phyloP scores from a whole-genome alignment of 1,140 invertebrate species.

The honey bee (Apis mellifera) region Amel_HAv3.1 CM009931.2:12326501-12327000 shows the following conservation, averaged over 20 bases:
- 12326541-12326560: conserved; percentile 4
- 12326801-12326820: background rate
- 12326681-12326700: conserved; percentile 59
- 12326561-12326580: conserved; percentile 1
- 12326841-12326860: background rate
- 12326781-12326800: conserved; percentile 8
- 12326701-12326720: background rate
- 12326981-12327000: background rate
- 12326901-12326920: too few relatives aligned
- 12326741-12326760: background rate
- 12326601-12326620: conserved; percentile 43
- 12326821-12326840: background rate
- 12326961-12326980: background rate
- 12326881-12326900: background rate
- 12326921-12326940: too few relatives aligned
- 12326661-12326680: conserved; percentile 55
- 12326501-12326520: background rate
- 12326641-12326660: conserved; percentile 47
- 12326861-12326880: background rate
- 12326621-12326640: conserved; percentile 63
- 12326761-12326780: conserved; percentile 22
- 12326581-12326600: conserved; percentile 23
- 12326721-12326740: background rate
- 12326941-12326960: too few relatives aligned
- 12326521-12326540: background rate